Conservation (phyloP, 23 tunicate species). For the Styela plicata region DNA sequence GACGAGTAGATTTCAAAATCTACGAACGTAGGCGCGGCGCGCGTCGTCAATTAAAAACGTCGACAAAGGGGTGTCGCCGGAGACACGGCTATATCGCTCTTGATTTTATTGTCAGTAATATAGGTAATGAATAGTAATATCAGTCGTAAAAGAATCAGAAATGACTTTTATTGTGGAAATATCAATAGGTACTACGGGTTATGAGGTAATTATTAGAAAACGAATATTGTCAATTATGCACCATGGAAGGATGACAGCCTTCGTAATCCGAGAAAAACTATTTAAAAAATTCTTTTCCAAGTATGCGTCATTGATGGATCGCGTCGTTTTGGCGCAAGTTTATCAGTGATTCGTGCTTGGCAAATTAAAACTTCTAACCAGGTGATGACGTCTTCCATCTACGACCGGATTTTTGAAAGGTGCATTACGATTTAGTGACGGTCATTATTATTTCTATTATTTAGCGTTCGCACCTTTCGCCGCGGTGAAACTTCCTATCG, state of each 20-base stretch:
- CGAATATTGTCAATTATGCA: not conserved
- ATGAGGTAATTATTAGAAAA: not conserved
- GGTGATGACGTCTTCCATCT: too few species aligned
- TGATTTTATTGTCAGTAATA: not conserved
- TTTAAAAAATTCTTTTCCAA: too few species aligned
- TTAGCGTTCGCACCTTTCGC: not conserved
- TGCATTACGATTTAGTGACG: too few species aligned
- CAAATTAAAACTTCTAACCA: too few species aligned
- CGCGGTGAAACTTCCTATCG: not conserved
- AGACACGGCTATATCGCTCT: not conserved
- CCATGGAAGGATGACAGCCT: too few species aligned
- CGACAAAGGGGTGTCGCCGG: not conserved
- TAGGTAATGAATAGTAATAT: not conserved
- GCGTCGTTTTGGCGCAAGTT: too few species aligned
- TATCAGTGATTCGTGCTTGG: too few species aligned
- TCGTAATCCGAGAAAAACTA: too few species aligned
- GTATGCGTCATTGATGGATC: too few species aligned
- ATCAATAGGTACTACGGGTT: too few species aligned
- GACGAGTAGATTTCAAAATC: not conserved
- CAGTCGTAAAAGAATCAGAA: not conserved
- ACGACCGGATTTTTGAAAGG: too few species aligned
- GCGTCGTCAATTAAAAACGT: not conserved
- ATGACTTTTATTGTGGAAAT: not conserved
- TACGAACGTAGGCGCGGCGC: not conserved
- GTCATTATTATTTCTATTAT: not conserved